Percentiles rank a stretch among this genome's conserved stretches.
Evolutionary conservation across 2,113 vertebrate species (phyloP).

Genomic region (Hemibagrus wyckioides): DNA sequence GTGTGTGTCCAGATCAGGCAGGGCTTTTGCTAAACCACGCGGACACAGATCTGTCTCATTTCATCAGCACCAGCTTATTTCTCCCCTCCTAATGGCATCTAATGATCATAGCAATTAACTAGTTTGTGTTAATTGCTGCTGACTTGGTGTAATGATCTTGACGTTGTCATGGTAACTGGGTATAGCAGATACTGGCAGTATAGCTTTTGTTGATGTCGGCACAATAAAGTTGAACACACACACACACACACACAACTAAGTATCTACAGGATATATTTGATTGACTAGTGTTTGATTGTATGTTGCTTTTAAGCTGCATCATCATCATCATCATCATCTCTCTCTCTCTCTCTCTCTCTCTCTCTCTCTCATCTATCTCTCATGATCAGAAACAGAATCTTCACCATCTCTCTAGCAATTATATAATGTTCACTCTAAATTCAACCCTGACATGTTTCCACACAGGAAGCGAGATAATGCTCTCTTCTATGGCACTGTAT

Average conservation of each 20-base stretch:
- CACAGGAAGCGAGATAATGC: background rate
- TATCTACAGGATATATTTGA: background rate
- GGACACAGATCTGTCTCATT: background rate
- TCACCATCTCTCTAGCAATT: background rate
- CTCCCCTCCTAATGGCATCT: background rate
- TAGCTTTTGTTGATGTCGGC: background rate
- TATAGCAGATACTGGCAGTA: background rate
- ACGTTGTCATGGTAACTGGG: background rate
- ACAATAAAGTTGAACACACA: background rate
- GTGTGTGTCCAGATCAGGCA: background rate
- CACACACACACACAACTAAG: background rate
- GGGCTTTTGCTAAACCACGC: background rate
- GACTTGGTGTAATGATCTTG: conserved; percentile 1
- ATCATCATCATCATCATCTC: background rate
- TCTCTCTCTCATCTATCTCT: background rate
- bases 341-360: background rate
- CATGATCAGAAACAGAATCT: background rate
- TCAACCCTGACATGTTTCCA: conserved; percentile 15
- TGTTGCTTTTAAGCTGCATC: background rate
- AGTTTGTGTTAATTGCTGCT: background rate
- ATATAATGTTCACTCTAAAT: conserved; percentile 18
- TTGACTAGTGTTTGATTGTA: background rate
- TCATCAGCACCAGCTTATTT: background rate
- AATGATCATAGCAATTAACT: background rate
- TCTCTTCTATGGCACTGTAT: background rate